These are phyloP conservation scores for Pterobdella sp. DNA, from an alignment of 2,888 invertebrate genomes.

Conservation along the genomic window DNA sequence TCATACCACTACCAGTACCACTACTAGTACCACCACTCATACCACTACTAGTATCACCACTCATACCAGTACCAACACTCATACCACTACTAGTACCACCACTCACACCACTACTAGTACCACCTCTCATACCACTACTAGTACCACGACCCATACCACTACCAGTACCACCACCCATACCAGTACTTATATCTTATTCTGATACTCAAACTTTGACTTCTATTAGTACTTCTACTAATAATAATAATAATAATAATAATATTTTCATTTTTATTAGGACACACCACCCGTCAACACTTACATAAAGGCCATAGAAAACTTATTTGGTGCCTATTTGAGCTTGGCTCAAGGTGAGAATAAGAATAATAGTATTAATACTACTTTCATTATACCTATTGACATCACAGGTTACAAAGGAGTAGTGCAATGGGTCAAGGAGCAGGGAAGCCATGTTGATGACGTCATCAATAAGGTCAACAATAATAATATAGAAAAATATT, in stretches of 20 bases:
- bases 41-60: neutral
- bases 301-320: no score
- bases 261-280: neutral
- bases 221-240: neutral
- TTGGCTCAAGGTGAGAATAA: no score
- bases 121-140: neutral
- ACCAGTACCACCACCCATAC: neutral
- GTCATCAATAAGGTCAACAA: neutral
- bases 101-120: neutral
- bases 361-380: neutral
- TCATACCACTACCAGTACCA: neutral
- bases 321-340: no score
- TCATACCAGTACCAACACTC: neutral
- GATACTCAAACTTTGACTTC: neutral
- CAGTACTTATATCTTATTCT: neutral
- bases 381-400: neutral
- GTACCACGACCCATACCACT: neutral
- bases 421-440: neutral
- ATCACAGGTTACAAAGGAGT: neutral
- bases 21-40: neutral
- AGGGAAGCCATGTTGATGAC: neutral
- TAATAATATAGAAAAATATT: no score
- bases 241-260: neutral
- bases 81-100: neutral
- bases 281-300: no score